phyloP scores from a whole-genome alignment of 1,140 invertebrate genomes.

The Halesus radiatus region DNA sequence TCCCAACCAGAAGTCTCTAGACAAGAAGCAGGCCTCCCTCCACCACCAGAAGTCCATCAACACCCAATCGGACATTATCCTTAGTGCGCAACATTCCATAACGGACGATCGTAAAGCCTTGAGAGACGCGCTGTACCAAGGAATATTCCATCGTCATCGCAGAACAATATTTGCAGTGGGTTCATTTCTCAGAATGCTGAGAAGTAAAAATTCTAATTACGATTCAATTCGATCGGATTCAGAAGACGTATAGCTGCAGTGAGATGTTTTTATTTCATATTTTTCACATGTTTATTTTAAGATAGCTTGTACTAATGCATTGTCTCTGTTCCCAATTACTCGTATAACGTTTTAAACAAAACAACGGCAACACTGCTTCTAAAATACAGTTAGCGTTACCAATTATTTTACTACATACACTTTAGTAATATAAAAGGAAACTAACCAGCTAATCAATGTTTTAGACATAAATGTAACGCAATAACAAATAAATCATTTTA shows the following conservation, averaged over 20 bases:
- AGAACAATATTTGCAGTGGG: constrained; percentile 84
- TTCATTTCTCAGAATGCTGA: constrained; percentile 84
- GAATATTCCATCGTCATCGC: constrained; percentile 84
- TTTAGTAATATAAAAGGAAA: too few relatives aligned
- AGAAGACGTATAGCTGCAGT: constrained; percentile 68
- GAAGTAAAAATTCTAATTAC: constrained; percentile 84
- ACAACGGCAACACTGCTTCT: too few relatives aligned
- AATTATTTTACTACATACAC: too few relatives aligned
- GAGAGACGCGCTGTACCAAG: constrained; percentile 83
- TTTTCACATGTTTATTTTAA: too few relatives aligned
- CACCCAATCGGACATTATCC: constrained; percentile 68
- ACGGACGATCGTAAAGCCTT: constrained; percentile 80
- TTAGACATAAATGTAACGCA: background rate
- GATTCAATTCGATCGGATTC: constrained; percentile 78
- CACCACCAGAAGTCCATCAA: constrained; percentile 67
- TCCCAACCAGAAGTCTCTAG: constrained; percentile 69
- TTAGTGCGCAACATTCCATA: constrained; percentile 71
- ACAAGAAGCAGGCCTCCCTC: constrained; percentile 67
- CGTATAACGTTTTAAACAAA: too few relatives aligned
- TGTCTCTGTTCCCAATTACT: too few relatives aligned
- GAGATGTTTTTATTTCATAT: constrained; percentile 26
- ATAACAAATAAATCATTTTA: background rate
- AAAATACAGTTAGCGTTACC: too few relatives aligned
- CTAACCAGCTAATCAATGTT: too few relatives aligned
- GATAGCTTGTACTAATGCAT: too few relatives aligned